Evolutionary conservation across 1,140 invertebrate genomes (phyloP), one percentile per base, ranked within the genome.

Genomic region (Melitaea cinxia): DNA sequence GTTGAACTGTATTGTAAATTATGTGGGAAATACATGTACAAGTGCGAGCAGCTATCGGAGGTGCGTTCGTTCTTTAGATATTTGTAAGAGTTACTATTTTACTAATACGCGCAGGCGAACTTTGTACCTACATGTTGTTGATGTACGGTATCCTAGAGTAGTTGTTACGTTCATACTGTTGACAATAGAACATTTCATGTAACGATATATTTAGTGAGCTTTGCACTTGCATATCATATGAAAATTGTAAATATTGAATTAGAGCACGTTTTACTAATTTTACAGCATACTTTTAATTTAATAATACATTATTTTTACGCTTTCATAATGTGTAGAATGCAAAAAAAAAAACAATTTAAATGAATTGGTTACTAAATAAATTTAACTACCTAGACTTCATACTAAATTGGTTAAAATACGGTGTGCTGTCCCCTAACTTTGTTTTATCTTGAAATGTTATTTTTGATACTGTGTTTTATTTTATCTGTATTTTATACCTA

Each of bases 181-280:
- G 82, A 85, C 82, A 83, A 83, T 85, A 82, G 78, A 71, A 61
- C 77, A 75, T 72, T 78, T 80, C 75, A 75, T 80, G 77, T 87
- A 85, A 85, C 71, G 74, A 83, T 88, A 83, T 88, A 85, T 88
- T 90, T 91, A 89, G 88, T 88, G 88, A 91, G 88, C 86, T 91
- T 91, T 88, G 86, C 88, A 88, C 85, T 91, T 88, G 88, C 88
- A 91, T 91, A 91, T 91, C 88, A 91, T 88, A 83, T 73, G 65
- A 65, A 78, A 84, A 78, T 75, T 90, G 85, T 89, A 90, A 87
- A 88, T 89, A 88, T 72, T 76, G 62, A 78, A 76, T 76, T 70
- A 62, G 68, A 81, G 69, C 78, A 77, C 78, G 72, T 83, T 82
- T 80, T 75, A 77, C 57, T 56, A 30, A 66, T 66, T 66, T 66